These are phyloP conservation scores for Taenaris catops DNA, from an alignment of 2,888 invertebrate genomes.

Conservation along the genomic window DNA sequence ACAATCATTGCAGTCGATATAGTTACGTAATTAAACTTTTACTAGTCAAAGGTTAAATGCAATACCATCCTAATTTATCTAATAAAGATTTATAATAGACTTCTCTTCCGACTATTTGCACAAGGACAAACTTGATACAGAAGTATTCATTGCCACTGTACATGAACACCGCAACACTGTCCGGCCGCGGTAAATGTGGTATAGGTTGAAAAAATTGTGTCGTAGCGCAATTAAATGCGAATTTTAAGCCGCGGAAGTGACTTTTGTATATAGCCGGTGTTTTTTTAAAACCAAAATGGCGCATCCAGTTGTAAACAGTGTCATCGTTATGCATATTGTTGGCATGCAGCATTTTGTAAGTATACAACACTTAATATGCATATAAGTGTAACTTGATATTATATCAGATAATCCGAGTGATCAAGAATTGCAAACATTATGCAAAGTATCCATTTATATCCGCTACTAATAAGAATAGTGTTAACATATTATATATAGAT, in stretches of 20 bases:
- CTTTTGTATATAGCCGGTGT: too few species aligned
- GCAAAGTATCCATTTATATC: too few species aligned
- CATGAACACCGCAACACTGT: slow-evolving; percentile 41
- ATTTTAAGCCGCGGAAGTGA: not conserved
- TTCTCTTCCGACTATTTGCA: slow-evolving; percentile 3
- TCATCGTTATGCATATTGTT: slow-evolving; percentile 55
- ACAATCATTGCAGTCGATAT: too few species aligned
- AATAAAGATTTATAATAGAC: slow-evolving; percentile 2
- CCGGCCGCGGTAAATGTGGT: slow-evolving; percentile 43
- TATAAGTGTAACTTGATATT: too few species aligned
- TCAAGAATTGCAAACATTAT: too few species aligned
- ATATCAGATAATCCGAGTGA: too few species aligned
- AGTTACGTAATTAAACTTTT: not conserved
- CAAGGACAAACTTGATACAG: slow-evolving; percentile 4
- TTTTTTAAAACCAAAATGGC: too few species aligned
- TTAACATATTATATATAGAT: too few species aligned
- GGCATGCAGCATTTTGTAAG: slow-evolving; percentile 65
- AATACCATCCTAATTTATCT: slow-evolving; percentile 2
- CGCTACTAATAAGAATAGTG: too few species aligned
- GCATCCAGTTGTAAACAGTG: slow-evolving; percentile 41
- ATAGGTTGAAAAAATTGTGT: slow-evolving; percentile 43
- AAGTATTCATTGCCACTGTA: slow-evolving; percentile 25
- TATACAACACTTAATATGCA: too few species aligned
- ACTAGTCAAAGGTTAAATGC: slow-evolving; percentile 11
- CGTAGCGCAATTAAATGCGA: not conserved